These are phyloP conservation scores for Podarcis cretensis DNA, from an alignment of 2,113 vertebrate species.

Conservation along the genomic window DNA sequence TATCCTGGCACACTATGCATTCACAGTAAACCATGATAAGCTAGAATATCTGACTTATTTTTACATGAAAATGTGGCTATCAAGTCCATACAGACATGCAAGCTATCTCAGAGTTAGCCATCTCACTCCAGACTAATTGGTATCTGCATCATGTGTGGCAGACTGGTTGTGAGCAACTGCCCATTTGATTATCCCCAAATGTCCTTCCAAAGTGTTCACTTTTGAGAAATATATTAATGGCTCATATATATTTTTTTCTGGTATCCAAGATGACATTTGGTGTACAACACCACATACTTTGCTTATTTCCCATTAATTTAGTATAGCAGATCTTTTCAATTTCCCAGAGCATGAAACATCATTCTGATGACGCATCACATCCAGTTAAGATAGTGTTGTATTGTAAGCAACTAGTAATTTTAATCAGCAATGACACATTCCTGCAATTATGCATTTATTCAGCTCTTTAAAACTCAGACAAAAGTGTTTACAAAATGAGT, in stretches of 20 bases:
- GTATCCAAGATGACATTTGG: conserved; percentile 1
- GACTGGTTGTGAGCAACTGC: not conserved
- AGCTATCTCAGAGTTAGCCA: not conserved
- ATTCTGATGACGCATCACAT: conserved; percentile 72
- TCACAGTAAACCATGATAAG: too few species aligned
- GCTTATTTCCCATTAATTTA: conserved; percentile 57
- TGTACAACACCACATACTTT: conserved; percentile 38
- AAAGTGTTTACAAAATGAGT: conserved; percentile 53
- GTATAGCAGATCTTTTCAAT: conserved; percentile 46
- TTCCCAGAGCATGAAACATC: conserved; percentile 69
- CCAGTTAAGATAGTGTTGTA: conserved; percentile 58
- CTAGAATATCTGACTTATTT: too few species aligned
- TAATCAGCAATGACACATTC: conserved; percentile 60
- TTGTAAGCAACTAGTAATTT: conserved; percentile 66
- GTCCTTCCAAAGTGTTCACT: conserved; percentile 23
- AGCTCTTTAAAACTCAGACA: conserved; percentile 31
- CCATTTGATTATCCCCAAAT: not conserved
- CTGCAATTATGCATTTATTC: conserved; percentile 62
- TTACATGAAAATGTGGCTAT: too few species aligned
- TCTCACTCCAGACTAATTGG: not conserved
- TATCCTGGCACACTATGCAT: too few species aligned
- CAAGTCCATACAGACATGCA: not conserved
- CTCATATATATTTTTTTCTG: not conserved
- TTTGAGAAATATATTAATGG: conserved; percentile 30
- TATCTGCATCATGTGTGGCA: not conserved